Evolutionary conservation across 2,888 invertebrate genomes (phyloP), one percentile per base, ranked within the genome.

Genomic region (Elgonia sp.): DNA sequence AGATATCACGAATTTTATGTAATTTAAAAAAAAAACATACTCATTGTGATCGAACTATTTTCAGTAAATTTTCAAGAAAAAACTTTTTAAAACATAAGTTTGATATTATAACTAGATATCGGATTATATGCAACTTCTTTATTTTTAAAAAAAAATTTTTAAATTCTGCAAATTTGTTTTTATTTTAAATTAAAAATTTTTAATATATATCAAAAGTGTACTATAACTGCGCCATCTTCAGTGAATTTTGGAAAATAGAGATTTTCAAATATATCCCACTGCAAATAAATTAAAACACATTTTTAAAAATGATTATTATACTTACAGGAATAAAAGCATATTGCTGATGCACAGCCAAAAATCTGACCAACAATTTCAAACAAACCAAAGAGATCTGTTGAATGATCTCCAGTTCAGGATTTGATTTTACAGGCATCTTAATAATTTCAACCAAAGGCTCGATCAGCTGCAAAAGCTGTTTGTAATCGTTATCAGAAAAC

Each of bases 341-440:
- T 0, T 97, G 97, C 90, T 97, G 95, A 29, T 96, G 95, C 0
- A 95, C 92, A 0, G 97, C 98, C 67, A 98, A 94, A 85, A 96
- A 94, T 93, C 97, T 97, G 0, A 97, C 97, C n/a, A 99, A 94
- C 16, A 98, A 94, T 94, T 99, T 98, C 63, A 99, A 94, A 0
- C 97, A 97, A 62, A 98, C 95, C 40, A 99, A 95, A 0, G 98
- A 97, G 0, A 97, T 97, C 95, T 99, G 98, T 91, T 98, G 97
- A 89, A 97, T 96, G 20, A 96, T 94, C 90, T 97, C 96, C 63
- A 96, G 92, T 91, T 97, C 97, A 86, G 96, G 96, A 50, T 94
- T 94, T n/a, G 95, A 93, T 6, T 69, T 40, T 8, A 93, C 93
- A 62, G 95, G 95, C 12, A 96, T 95, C 0, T 95, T 95, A 0